A percentile compares a stretch with the other conserved stretches of the same genome.
Evolutionary conservation across 2,797 vertebrate genomes (phyloP).

Genomic region (Uromys caudimaculatus): DNA sequence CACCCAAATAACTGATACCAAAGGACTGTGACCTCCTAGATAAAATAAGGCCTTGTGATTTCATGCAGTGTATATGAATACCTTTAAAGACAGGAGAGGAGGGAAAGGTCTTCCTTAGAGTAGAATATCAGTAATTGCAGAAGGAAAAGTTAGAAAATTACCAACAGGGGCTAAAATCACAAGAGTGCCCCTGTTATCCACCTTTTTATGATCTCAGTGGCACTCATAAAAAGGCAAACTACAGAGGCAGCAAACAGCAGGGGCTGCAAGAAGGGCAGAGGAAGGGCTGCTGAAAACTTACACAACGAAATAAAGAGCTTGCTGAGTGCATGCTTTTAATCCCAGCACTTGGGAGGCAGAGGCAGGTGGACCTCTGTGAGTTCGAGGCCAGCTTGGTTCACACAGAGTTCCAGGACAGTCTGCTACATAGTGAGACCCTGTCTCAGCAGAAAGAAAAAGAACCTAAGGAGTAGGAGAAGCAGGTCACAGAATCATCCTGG

Average conservation of each 20-base stretch:
- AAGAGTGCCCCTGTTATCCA: too few relatives aligned
- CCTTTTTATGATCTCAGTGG: not conserved
- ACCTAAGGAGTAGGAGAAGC: too few relatives aligned
- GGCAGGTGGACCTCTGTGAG: not conserved
- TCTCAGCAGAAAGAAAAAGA: not conserved
- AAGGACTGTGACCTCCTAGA: not conserved
- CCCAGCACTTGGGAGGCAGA: not conserved
- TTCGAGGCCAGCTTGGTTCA: not conserved
- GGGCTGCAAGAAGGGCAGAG: not conserved
- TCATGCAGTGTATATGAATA: not conserved
- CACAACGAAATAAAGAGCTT: not conserved
- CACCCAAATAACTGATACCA: slow-evolving; percentile 3
- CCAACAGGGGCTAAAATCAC: not conserved
- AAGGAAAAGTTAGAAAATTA: not conserved
- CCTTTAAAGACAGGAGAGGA: not conserved
- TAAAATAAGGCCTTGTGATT: slow-evolving; percentile 12
- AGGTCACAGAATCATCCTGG: not conserved
- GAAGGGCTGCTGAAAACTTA: not conserved
- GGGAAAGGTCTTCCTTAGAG: not conserved
- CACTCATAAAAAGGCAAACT: not conserved
- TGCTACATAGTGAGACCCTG: too few relatives aligned
- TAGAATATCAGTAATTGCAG: not conserved
- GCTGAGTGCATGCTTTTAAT: not conserved
- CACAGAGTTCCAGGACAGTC: not conserved
- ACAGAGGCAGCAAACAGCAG: not conserved